phyloP scores from a whole-genome alignment of 1,140 invertebrate genomes.

The Euwallacea similis region DNA sequence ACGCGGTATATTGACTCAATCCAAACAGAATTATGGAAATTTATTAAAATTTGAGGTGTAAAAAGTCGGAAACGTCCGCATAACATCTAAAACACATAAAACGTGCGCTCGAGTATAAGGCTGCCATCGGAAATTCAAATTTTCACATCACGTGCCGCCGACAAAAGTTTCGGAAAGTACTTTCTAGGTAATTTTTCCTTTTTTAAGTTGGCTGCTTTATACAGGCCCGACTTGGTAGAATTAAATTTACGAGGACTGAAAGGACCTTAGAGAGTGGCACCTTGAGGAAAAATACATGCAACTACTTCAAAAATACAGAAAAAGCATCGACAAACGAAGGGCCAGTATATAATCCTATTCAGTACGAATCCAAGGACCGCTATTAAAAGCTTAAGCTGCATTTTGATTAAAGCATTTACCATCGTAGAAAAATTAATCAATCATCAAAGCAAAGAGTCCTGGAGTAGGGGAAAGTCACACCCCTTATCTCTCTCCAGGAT shows the following conservation, averaged over 20 bases:
- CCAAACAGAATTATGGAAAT: slow-evolving; percentile 32
- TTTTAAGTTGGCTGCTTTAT: slow-evolving; percentile 7
- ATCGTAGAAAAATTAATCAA: no score
- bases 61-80: slow-evolving; percentile 29
- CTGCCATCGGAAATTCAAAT: slow-evolving; percentile 27
- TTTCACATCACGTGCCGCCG: slow-evolving; percentile 21
- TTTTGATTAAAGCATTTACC: no score
- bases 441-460: no score
- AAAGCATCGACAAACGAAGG: no score
- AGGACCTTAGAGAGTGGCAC: no score
- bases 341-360: no score
- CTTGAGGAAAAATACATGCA: no score
- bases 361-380: no score
- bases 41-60: slow-evolving; percentile 33
- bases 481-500: no score
- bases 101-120: slow-evolving; percentile 8
- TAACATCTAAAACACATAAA: slow-evolving; percentile 31
- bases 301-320: no score
- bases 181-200: slow-evolving; percentile 13
- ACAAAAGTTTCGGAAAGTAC: slow-evolving; percentile 23
- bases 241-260: neutral
- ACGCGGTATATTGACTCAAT: slow-evolving; percentile 22
- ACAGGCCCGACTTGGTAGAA: neutral
- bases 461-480: no score
- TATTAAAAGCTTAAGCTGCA: no score